Evolutionary conservation across 1,140 invertebrate genomes (phyloP), one percentile per base, ranked within the genome.

Genomic region (Hermetia illucens): DNA sequence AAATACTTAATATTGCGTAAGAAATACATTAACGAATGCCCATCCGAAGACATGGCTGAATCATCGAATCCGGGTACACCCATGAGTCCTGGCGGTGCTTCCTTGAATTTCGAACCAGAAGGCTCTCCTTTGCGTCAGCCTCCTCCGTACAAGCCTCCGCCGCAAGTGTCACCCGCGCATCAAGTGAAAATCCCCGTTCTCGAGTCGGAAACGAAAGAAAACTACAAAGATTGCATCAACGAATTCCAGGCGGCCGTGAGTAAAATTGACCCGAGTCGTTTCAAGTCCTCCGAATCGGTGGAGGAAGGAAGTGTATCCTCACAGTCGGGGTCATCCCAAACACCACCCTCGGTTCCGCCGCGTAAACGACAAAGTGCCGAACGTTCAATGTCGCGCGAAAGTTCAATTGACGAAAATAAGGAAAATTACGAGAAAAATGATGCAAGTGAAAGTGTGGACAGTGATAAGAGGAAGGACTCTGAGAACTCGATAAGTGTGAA

Each of bases 1-100:
- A 91, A 90, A 58, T 85, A 77, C 63, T 60, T 92, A 29, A 77
- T 86, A 29, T 62, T 92, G 6, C 84, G 85, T 58, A 78, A 76
- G 52, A 82, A 79, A 53, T 87, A 77, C 47, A 57, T 69, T 2
- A 49, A 48, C 52, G 54, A 55, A 38, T 60, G 61, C 38, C 62
- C 65, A 49, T 52, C 64, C 44, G 64, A 66, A 43, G 48, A 56
- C 52, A 45, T 64, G 53, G 56, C 52, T 17, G 51, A 59, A 3
- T 46, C 63, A 10, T 51, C 65, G 15, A 53, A 52, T 44, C 47
- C 58, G 4, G 39, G 49, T 5, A 50, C 44, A 3, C 51, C 54
- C 0, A 46, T 43, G 20, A 55, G 49, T 41, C 53, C 53, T 10
- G 55, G 51, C 5, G 46, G 41, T 3, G 38, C 36, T 3, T 55